phyloP scores from a whole-genome alignment of 2,797 vertebrate genomes.

The Pseudochirops corinnae region DNA sequence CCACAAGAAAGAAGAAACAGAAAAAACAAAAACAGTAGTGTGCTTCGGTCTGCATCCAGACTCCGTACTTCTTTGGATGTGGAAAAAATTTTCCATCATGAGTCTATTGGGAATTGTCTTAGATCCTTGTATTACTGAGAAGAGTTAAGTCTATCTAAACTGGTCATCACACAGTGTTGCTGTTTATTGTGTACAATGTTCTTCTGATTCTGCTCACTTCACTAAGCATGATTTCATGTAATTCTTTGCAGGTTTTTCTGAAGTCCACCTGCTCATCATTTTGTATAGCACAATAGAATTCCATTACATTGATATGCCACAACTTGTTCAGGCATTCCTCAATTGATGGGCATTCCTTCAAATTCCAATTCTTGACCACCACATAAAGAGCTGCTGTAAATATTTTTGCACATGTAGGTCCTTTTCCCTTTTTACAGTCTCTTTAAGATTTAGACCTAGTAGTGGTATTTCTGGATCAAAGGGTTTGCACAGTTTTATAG shows the following conservation, averaged over 20 bases:
- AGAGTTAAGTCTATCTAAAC: no score
- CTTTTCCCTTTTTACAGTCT: neutral
- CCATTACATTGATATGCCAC: neutral
- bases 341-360: neutral
- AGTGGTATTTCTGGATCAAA: neutral
- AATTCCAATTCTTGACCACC: neutral
- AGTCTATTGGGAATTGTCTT: no score
- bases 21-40: no score
- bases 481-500: neutral
- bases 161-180: no score
- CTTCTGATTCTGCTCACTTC: no score
- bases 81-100: no score
- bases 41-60: no score
- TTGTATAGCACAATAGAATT: neutral
- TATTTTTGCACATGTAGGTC: neutral
- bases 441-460: neutral
- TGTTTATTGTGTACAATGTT: no score
- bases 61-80: no score
- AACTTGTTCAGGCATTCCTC: neutral
- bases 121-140: no score
- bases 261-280: neutral
- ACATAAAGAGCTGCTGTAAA: neutral
- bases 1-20: no score
- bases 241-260: neutral
- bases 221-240: no score